Evolutionary conservation across 2,888 invertebrate species (phyloP), one percentile per base, ranked within the genome.

Genomic region (Vesta saturnalis): DNA sequence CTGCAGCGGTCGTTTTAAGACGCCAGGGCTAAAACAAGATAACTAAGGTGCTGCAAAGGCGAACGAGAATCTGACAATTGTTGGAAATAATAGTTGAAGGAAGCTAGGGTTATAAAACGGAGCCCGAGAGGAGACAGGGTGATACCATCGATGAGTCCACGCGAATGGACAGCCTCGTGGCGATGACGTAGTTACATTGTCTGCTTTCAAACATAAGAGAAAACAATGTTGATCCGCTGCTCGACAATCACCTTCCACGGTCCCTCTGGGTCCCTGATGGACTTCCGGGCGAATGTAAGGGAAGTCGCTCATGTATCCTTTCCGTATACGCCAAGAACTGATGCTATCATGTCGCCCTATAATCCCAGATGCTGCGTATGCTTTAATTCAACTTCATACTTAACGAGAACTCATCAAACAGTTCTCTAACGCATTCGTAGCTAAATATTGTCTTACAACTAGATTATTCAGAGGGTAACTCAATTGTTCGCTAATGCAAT

Each of bases 131-230:
- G 75, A 74, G 76, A 75, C 74, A 73, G 69, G 69, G 77, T 76
- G 83, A 83, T 83, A 83, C 79, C 82, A 82, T 82, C 83, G 81
- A 83, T 81, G 79, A 78, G 78, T 76, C 77, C 76, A 73, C 75
- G 76, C 74, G 75, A 77, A 79, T 78, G 74, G 77, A 72, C 70
- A 73, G 73, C 74, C 72, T 71, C 75, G 76, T 73, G 73, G 72
- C 74, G 71, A 70, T 73, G 77, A 72, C 77, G 73, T 73, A 72
- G 73, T 70, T 72, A 67, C 72, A 76, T 77, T 76, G 76, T 76
- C 73, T 74, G 67, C 63, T 71, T 75, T 73, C 76, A 76, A 78
- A 79, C 80, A 81, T 79, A 80, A 81, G 79, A 77, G 81, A 80
- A 82, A 82, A 82, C 83, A 82, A 82, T 80, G 79, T 79, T 77